A percentile compares a stretch with the other conserved stretches of the same genome.
These are phyloP conservation scores for Andrena praecox DNA, from an alignment of 2,888 invertebrate genomes.

Conservation along the genomic window DNA sequence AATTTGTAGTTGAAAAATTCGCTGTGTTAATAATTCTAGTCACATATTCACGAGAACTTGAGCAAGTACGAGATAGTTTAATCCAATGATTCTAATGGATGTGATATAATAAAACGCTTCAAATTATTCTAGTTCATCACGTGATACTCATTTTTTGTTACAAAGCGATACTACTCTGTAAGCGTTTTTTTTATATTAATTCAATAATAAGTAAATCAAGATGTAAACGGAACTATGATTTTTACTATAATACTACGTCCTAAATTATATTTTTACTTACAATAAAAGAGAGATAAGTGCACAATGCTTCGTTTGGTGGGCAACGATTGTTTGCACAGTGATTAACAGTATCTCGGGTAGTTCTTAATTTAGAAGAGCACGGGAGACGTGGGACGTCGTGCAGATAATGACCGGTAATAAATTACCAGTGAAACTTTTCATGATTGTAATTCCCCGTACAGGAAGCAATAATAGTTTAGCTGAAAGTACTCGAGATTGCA, in stretches of 20 bases:
- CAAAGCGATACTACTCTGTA: too few species aligned
- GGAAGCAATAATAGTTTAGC: neutral
- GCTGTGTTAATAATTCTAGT: neutral
- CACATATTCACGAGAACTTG: too few species aligned
- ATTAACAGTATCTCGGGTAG: constrained; percentile 14
- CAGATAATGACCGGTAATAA: neutral
- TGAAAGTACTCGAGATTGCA: neutral
- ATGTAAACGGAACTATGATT: too few species aligned
- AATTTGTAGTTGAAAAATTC: neutral
- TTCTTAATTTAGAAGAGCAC: constrained; percentile 1
- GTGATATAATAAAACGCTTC: neutral
- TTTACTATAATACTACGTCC: neutral
- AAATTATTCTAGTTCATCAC: neutral
- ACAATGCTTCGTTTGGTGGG: too few species aligned
- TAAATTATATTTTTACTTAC: neutral
- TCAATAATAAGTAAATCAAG: too few species aligned
- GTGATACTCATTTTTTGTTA: too few species aligned
- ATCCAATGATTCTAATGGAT: too few species aligned
- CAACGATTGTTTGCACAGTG: constrained; percentile 2
- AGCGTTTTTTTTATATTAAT: too few species aligned
- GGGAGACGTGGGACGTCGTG: neutral
- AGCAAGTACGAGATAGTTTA: neutral
- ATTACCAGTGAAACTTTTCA: neutral
- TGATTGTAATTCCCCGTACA: neutral
- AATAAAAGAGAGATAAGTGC: neutral